Base-by-base conservation (phyloP, 2,888 invertebrate species). In the Ellobium chinense region DNA sequence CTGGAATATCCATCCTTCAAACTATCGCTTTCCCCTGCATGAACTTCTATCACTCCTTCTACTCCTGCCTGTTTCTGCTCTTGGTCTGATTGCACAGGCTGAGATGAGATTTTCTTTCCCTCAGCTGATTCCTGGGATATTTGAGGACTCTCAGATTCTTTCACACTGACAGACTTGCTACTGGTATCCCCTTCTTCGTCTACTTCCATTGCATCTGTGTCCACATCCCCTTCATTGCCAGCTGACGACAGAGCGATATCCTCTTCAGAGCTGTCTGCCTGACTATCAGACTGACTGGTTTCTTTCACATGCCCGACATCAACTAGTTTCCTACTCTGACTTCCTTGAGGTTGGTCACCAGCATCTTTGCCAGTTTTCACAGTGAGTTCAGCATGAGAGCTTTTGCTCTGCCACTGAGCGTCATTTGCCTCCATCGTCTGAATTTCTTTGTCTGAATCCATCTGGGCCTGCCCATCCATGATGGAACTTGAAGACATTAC, bases 121-220 rank as follows among this genome's bases (percentile, higher is more conserved):
- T 34, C 34, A 24, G 39, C 24, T 24, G 68, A 68, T 7, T 68
- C 68, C 37, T 68, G 68, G 14, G 39, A 68, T n/a, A 37, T 68
- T 5, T 37, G 2, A n/a, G 14, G 14, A 7, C 18, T 46, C 46
- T 46, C 46, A 12, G 46, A 46, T 46, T 46, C 9, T 46, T 18
- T 18, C 18, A 18, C 46, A 7, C n/a, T 36, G 68, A 39, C 39
- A 39, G 39, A 68, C n/a, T n/a, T n/a, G n/a, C n/a, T n/a, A n/a
- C n/a, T n/a, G n/a, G 31, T 34, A n/a, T 34, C 62, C n/a, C 66
- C 76, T 0, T 37, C 66, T 0, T 37, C 66, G 39, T 56, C 65
- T 18, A 72, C 73, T 31, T 58, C 66, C 72, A 63, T 73, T 29
- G 31, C 46, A 31, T 65, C 74, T 27, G 60, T 34, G 1, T 74